phyloP scores from a whole-genome alignment of 2,888 invertebrate species.

The Mamestra brassicae region DNA sequence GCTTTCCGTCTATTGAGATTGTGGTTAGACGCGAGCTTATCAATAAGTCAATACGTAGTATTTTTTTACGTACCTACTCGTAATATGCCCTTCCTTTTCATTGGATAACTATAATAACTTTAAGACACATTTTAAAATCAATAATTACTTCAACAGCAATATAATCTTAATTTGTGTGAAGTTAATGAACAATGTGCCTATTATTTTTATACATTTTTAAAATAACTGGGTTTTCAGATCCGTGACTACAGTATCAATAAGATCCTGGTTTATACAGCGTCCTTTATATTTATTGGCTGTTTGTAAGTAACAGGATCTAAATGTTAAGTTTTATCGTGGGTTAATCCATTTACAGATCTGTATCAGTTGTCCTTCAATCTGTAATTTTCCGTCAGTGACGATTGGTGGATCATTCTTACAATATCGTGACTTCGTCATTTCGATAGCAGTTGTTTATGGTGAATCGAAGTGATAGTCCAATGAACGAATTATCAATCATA shows the following conservation, averaged over 20 bases:
- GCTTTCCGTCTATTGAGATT: no score
- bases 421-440: neutral
- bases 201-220: conserved; percentile 27
- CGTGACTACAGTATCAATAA: conserved; percentile 43
- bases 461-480: neutral
- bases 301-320: conserved; percentile 42
- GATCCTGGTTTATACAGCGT: conserved; percentile 50
- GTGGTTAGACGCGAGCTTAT: no score
- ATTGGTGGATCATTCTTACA: neutral
- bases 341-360: conserved; percentile 42
- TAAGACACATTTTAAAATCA: neutral
- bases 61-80: no score
- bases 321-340: conserved; percentile 44
- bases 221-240: conserved; percentile 51
- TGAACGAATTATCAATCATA: no score
- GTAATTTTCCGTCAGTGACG: neutral
- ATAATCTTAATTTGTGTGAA: conserved; percentile 16
- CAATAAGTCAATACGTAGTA: no score
- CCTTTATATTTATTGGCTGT: conserved; percentile 49
- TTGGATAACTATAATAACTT: neutral
- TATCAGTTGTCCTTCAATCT: conserved; percentile 15
- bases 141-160: conserved; percentile 20
- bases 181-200: conserved; percentile 24
- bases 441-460: neutral
- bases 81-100: neutral